Evolutionary conservation across 2,888 invertebrate genomes (phyloP), one percentile per base, ranked within the genome.

Genomic region (Cheilosia scutellata): DNA sequence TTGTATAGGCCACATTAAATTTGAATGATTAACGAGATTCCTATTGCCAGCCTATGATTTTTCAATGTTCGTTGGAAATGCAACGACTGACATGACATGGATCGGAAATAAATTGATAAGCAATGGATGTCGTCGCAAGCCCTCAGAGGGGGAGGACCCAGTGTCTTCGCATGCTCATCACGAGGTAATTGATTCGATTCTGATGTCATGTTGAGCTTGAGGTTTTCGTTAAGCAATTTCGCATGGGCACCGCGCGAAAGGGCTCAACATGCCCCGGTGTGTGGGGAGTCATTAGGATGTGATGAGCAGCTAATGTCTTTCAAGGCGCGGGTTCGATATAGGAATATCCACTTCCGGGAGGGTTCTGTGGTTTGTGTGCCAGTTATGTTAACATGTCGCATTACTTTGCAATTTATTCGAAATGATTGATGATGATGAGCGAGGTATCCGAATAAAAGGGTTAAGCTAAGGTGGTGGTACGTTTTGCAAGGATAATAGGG

Each of bases 41-140:
- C 79, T 68, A 84, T 84, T 79, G 53, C 83, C 78, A 16, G 47
- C 68, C 53, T 29, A 6, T 53, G 51, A 62, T 53, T 77, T 77
- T 77, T 77, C 44, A 78, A 68, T 62, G 55, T 49, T 13, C 42
- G n/a, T 13, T 3, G 77, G 51, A 42, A 51, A 70, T 47, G 77
- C 76, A 53, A 27, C 27, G 51, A 62, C 68, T 40, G 29, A 72
- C 77, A 66, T 78, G 68, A 79, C 83, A 79, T 62, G 68, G 74
- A 83, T 83, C 44, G 63, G 78, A 71, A 74, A 74, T 79, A 79
- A 79, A 84, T 84, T 84, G 79, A 84, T 79, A 84, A 84, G 63
- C 74, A 58, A 84, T 84, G 83, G 79, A 79, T 79, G 83, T 78
- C 68, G 37, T 63, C 49, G 49, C 58, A 29, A 29, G 47, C 31